Conservation (phyloP, 2,888 invertebrate species). For the Tinea semifulvella region DNA sequence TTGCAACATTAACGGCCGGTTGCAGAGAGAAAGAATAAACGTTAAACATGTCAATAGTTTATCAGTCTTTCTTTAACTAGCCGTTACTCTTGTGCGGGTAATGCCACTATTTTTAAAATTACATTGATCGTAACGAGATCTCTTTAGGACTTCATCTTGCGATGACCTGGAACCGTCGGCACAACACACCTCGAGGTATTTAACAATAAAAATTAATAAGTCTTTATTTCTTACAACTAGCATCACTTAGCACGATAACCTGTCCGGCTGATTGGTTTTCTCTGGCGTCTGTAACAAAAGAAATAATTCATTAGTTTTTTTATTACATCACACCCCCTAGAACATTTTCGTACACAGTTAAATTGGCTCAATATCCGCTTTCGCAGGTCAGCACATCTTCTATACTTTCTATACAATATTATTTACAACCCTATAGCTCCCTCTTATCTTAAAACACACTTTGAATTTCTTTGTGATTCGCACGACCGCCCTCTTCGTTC, state of each 20-base stretch:
- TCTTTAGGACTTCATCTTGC: constrained; percentile 60
- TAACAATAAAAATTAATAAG: constrained; percentile 39
- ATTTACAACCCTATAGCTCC: no score
- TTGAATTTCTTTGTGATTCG: no score
- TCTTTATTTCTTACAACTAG: constrained; percentile 40
- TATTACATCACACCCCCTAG: background rate
- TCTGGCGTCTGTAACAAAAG: constrained; percentile 71
- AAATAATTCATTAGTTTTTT: constrained; percentile 3
- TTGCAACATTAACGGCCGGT: constrained; percentile 54
- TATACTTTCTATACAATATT: no score
- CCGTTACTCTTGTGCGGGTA: constrained; percentile 54
- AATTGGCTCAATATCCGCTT: no score
- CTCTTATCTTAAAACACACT: no score
- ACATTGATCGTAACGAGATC: constrained; percentile 66
- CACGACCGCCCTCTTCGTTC: no score
- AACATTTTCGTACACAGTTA: no score
- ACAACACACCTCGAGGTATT: constrained; percentile 37
- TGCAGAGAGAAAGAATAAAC: no score
- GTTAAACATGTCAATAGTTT: no score
- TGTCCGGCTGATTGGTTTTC: constrained; percentile 70
- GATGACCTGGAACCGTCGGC: constrained; percentile 48
- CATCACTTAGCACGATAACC: constrained; percentile 51
- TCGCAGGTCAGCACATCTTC: no score
- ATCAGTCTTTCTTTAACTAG: no score
- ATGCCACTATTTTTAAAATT: constrained; percentile 56